Percentiles rank a stretch among this genome's conserved stretches.
Evolutionary conservation across 2,797 vertebrate genomes (phyloP).

Genomic region (Channa striata): DNA sequence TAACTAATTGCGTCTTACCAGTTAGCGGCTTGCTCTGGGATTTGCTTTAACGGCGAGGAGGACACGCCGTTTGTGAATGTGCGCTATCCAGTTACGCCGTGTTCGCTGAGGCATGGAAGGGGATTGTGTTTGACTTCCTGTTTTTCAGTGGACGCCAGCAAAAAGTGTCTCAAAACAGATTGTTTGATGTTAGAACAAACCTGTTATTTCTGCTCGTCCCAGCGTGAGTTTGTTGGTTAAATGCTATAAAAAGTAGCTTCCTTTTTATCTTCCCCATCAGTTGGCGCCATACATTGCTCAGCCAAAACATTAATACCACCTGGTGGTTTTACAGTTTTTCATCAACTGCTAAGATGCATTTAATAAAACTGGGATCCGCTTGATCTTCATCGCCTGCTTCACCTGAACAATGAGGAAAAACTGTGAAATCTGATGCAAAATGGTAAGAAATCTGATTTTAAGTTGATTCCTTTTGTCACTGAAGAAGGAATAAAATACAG

Average conservation of each 20-base stretch:
- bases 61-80: constrained; percentile 52
- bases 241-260: neutral
- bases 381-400: too few relatives aligned
- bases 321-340: too few relatives aligned
- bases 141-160: constrained; percentile 21
- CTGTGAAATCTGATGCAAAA: too few relatives aligned
- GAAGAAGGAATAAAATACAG: too few relatives aligned
- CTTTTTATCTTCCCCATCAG: too few relatives aligned
- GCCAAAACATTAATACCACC: too few relatives aligned
- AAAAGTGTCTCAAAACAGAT: neutral
- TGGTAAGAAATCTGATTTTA: too few relatives aligned
- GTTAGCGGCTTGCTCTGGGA: constrained; percentile 66
- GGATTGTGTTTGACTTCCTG: constrained; percentile 27
- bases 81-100: constrained; percentile 50
- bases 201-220: neutral
- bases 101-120: constrained; percentile 42
- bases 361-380: too few relatives aligned
- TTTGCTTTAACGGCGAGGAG: constrained; percentile 29
- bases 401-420: too few relatives aligned
- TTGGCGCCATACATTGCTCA: too few relatives aligned
- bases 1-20: constrained; percentile 64
- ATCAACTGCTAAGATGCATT: too few relatives aligned
- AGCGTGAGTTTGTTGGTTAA: neutral
- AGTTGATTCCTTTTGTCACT: too few relatives aligned
- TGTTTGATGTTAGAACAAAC: neutral